Conservation (phyloP, 2,888 invertebrate species). For the Melanargia galathea region DNA sequence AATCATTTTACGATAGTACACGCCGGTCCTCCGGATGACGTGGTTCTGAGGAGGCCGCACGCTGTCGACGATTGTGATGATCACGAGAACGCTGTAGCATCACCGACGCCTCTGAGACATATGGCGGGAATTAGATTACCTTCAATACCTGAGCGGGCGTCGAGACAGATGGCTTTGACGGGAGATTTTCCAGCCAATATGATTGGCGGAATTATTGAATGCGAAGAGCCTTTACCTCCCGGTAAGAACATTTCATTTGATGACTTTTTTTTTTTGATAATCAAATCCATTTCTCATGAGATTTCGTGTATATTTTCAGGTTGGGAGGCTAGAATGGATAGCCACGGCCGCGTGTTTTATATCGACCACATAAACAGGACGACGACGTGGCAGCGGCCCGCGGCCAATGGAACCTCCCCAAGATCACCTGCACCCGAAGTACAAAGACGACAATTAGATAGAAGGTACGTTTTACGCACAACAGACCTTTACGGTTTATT, state of each 20-base stretch:
- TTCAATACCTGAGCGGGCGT: constrained; percentile 89
- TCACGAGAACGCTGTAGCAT: constrained; percentile 76
- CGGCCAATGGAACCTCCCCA: constrained; percentile 73
- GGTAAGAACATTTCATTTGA: constrained; percentile 78
- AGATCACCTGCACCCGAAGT: constrained; percentile 83
- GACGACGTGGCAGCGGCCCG: constrained; percentile 97
- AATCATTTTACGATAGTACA: constrained; percentile 82
- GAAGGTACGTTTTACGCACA: too few species aligned
- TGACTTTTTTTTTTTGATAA: not conserved
- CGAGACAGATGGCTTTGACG: constrained; percentile 79
- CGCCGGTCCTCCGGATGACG: constrained; percentile 76
- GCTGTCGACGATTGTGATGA: constrained; percentile 69
- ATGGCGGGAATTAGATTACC: constrained; percentile 89
- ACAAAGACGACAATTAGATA: constrained; percentile 86
- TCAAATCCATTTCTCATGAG: not conserved
- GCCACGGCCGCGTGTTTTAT: constrained; percentile 97
- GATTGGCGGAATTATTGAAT: constrained; percentile 82
- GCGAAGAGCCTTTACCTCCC: constrained; percentile 92
- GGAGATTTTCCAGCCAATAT: constrained; percentile 80
- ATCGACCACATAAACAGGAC: constrained; percentile 98
- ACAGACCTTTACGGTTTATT: too few species aligned
- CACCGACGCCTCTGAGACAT: constrained; percentile 85
- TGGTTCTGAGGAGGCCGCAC: constrained; percentile 73
- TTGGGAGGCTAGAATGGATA: constrained; percentile 99
- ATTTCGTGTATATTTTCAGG: constrained; percentile 78